Percentiles rank a stretch among this genome's conserved stretches.
These are phyloP conservation scores for Drosophila neonasuta DNA, from an alignment of 2,888 invertebrate genomes.

Conservation along the genomic window DNA sequence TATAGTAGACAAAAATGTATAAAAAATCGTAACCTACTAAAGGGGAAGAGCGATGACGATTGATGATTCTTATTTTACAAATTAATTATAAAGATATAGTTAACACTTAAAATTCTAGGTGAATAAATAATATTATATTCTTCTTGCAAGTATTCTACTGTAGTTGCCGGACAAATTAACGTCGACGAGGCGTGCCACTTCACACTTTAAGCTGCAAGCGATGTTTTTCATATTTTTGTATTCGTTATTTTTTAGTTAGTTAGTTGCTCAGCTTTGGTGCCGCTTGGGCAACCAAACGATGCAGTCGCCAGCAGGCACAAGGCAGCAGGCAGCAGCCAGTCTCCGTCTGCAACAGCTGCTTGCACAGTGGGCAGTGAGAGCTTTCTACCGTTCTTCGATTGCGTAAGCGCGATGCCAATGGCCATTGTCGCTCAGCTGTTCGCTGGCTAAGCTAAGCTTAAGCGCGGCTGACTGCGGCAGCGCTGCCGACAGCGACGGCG, in stretches of 20 bases:
- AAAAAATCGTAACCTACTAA: no score
- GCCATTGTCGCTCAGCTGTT: slow-evolving; percentile 46
- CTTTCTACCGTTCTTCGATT: slow-evolving; percentile 53
- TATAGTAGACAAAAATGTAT: no score
- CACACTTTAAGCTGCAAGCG: slow-evolving; percentile 44
- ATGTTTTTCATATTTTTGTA: slow-evolving; percentile 16
- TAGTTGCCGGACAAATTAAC: slow-evolving; percentile 32
- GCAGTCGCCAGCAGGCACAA: slow-evolving; percentile 36
- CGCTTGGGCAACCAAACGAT: slow-evolving; percentile 58
- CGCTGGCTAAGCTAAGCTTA: slow-evolving; percentile 7
- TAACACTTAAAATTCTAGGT: no score
- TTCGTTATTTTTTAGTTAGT: slow-evolving; percentile 5
- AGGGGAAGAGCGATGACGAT: no score
- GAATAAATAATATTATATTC: no score
- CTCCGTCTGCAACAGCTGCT: slow-evolving; percentile 32
- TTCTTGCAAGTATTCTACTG: slow-evolving; percentile 16
- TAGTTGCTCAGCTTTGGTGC: slow-evolving; percentile 40
- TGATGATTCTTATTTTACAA: no score
- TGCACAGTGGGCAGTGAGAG: slow-evolving; percentile 13
- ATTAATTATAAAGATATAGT: no score
- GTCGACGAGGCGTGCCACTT: slow-evolving; percentile 57
- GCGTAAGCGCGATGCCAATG: slow-evolving; percentile 38
- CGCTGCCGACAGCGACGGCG: background rate
- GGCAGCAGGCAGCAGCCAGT: slow-evolving; percentile 15
- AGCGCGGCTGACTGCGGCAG: slow-evolving; percentile 14